A percentile compares a stretch with the other conserved stretches of the same genome.
phyloP scores from a whole-genome alignment of 2,888 invertebrate genomes.

The Tipula helvola region DNA sequence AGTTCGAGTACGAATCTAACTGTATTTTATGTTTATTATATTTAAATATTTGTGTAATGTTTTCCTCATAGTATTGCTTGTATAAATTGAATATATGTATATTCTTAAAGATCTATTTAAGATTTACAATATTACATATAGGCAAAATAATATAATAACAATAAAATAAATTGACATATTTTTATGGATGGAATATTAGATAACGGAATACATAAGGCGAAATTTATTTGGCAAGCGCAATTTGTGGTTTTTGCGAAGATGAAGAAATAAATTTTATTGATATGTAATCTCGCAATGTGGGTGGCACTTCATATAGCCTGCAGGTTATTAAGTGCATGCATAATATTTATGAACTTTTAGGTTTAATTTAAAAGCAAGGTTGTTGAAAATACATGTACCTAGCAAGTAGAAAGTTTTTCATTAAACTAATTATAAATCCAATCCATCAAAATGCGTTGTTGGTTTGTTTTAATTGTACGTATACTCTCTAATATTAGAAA shows the following conservation, averaged over 20 bases:
- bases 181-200: not conserved
- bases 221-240: not conserved
- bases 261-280: not conserved
- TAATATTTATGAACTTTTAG: too few relatives aligned
- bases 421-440: too few relatives aligned
- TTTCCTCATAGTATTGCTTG: not conserved
- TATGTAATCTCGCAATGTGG: not conserved
- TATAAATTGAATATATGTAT: too few relatives aligned
- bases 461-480: too few relatives aligned
- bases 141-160: not conserved
- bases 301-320: too few relatives aligned
- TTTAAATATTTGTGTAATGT: not conserved
- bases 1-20: not conserved
- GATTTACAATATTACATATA: not conserved
- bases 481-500: too few relatives aligned
- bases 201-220: not conserved
- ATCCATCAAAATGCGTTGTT: too few relatives aligned
- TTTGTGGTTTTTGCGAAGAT: not conserved
- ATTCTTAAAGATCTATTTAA: not conserved
- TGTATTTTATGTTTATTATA: not conserved
- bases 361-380: too few relatives aligned
- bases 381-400: too few relatives aligned
- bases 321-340: too few relatives aligned
- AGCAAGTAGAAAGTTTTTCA: too few relatives aligned
- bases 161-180: not conserved